Percentiles rank a stretch among this genome's conserved stretches.
Evolutionary conservation across 1,140 invertebrate genomes (phyloP).

Genomic region (Maconellicoccus hirsutus): DNA sequence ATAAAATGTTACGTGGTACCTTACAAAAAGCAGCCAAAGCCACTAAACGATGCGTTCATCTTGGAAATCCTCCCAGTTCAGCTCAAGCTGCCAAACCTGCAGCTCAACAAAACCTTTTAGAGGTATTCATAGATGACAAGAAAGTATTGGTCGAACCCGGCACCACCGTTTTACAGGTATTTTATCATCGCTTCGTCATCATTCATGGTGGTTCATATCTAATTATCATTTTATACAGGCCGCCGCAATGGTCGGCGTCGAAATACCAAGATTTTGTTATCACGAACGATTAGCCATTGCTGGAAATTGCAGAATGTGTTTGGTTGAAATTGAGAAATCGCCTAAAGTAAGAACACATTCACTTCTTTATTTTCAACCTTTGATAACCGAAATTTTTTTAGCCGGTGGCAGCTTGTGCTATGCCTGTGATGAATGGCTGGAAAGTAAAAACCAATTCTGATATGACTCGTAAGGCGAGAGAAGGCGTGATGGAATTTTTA

Average conservation of each 20-base stretch:
- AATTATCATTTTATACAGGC: conserved; percentile 48
- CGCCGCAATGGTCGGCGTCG: conserved; percentile 86
- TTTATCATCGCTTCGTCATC: neutral
- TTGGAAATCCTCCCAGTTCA: neutral
- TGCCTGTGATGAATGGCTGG: conserved; percentile 99
- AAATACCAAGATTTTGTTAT: conserved; percentile 98
- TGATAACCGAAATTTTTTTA: conserved; percentile 38
- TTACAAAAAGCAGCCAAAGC: neutral
- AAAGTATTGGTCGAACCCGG: conserved; percentile 87
- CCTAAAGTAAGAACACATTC: conserved; percentile 47
- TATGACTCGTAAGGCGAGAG: conserved; percentile 83
- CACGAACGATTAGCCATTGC: conserved; percentile 96
- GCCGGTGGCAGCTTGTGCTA: conserved; percentile 98
- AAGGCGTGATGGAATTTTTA: conserved; percentile 99
- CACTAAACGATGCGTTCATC: conserved; percentile 12
- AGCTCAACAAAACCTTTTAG: conserved; percentile 42
- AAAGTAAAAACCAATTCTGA: conserved; percentile 96
- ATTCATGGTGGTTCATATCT: conserved; percentile 20
- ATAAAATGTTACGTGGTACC: neutral
- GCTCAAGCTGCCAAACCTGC: neutral
- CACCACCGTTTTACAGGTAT: conserved; percentile 91
- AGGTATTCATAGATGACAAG: conserved; percentile 97
- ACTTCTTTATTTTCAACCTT: neutral
- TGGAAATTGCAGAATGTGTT: conserved; percentile 98
- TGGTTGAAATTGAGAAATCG: conserved; percentile 97